These are phyloP conservation scores for Myoxocephalus aenaeus DNA, from an alignment of 2,797 vertebrate species.

Conservation along the genomic window DNA sequence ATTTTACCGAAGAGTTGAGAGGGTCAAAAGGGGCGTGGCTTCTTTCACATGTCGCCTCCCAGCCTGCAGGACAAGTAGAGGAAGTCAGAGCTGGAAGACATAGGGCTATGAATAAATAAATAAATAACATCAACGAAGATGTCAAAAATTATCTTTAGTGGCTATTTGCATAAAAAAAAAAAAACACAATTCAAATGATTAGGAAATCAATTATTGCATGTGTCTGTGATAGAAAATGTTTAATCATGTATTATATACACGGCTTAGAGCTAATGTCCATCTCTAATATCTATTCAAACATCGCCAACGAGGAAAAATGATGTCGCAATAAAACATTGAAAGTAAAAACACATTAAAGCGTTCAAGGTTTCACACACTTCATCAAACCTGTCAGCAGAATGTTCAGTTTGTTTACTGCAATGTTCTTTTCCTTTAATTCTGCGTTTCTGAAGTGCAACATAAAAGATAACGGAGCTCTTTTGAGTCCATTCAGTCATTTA, in stretches of 20 bases:
- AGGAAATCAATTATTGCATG: background rate
- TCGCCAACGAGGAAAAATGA: background rate
- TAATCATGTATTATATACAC: no score
- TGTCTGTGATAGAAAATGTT: background rate
- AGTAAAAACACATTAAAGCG: background rate
- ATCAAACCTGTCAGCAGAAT: background rate
- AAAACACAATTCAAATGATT: background rate
- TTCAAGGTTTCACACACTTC: no score
- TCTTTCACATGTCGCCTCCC: slow-evolving; percentile 72
- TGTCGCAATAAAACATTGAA: background rate
- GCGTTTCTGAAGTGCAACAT: slow-evolving; percentile 31
- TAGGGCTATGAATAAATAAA: slow-evolving; percentile 82
- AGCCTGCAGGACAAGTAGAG: slow-evolving; percentile 38
- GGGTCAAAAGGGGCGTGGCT: slow-evolving; percentile 40
- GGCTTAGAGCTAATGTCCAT: no score
- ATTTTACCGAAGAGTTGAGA: slow-evolving; percentile 54
- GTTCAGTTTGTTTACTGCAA: no score
- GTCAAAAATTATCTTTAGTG: background rate
- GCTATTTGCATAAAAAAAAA: no score
- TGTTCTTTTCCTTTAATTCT: no score
- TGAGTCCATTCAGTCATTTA: slow-evolving; percentile 17
- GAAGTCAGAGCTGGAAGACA: no score
- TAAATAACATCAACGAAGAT: background rate
- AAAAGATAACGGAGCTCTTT: slow-evolving; percentile 1
- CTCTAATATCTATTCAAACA: no score